Base-by-base conservation (phyloP, 2,888 invertebrate genomes). In the Strigamia maritima region DNA sequence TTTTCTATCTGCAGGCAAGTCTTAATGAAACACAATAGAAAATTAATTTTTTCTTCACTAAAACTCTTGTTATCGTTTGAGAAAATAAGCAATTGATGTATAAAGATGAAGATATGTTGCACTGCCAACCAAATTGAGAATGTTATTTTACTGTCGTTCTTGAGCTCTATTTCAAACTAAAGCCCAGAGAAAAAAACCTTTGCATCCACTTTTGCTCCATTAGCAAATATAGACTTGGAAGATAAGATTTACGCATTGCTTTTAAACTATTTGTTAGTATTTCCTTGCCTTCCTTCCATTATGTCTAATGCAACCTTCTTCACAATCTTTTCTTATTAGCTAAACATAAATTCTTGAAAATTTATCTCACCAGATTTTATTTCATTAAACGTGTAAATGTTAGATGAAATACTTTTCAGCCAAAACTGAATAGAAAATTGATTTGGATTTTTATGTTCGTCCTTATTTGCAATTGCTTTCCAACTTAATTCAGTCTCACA, bases 221-320 rank as follows among this genome's bases (percentile, higher is more conserved):
- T 54, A 54, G 54, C 54, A 54, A 54, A 54, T 19, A 19, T 54
- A 19, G 54, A 54, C 22, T 54, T n/a, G 8, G 4, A n/a, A 19
- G 19, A 54, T 54, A 54, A 54, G 54, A 54, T 54, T 54, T 54
- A 54, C 54, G 54, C 54, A 54, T 54, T 54, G 54, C 54, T 22
- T 54, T 54, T 54, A n/a, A 7, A 54, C n/a, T n/a, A 54, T 54
- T 7, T 6, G 3, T 54, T 54, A 4, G 54, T 54, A 54, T 54
- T 54, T n/a, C 16, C 22, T 54, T 8, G 54, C 22, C 16, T 54
- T 54, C 54, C 35, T 35, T 31, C 10, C 22, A 22, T 54, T 54
- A 19, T 6, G 22, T 54, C 19, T 54, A 2, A 54, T 54, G 54
- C 19, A 54, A 16, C 22, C 19, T 19, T 7, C 3, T 54, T 54